Conservation (phyloP, 2,113 vertebrate species). For the Chlorocebus sabaeus region DNA sequence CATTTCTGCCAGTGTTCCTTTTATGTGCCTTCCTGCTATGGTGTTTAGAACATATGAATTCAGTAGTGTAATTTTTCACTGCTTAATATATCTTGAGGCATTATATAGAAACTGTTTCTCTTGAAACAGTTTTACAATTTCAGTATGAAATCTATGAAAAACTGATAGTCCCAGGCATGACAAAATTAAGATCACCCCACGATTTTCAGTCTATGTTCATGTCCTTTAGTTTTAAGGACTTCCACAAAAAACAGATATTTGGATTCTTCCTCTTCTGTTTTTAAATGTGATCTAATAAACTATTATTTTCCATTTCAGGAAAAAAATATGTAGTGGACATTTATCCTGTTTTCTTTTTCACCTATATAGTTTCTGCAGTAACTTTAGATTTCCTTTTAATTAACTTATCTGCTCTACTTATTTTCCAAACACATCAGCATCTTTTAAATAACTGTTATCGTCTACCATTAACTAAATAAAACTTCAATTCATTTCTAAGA, state of each 20-base stretch:
- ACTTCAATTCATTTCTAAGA: not conserved
- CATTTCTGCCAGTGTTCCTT: not conserved
- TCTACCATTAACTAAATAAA: not conserved
- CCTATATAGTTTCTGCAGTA: not conserved
- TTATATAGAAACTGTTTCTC: not conserved
- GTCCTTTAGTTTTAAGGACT: not conserved
- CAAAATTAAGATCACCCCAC: not conserved
- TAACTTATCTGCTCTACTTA: not conserved
- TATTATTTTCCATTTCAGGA: not conserved
- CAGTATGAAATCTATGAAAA: not conserved
- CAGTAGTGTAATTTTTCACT: not conserved
- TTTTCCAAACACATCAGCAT: slow-evolving; percentile 25
- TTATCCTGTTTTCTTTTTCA: not conserved
- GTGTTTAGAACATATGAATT: not conserved
- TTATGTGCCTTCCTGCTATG: not conserved
- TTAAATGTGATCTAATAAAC: slow-evolving; percentile 27
- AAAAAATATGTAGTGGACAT: not conserved
- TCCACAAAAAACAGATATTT: not conserved
- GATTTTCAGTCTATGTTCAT: not conserved
- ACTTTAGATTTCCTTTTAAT: slow-evolving; percentile 30
- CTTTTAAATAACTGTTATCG: not conserved
- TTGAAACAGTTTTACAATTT: not conserved
- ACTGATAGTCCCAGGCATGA: not conserved
- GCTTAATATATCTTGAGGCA: not conserved
- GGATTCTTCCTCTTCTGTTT: not conserved